phyloP scores from a whole-genome alignment of 1,140 invertebrate genomes.

The Aphaenogaster rudis region DNA sequence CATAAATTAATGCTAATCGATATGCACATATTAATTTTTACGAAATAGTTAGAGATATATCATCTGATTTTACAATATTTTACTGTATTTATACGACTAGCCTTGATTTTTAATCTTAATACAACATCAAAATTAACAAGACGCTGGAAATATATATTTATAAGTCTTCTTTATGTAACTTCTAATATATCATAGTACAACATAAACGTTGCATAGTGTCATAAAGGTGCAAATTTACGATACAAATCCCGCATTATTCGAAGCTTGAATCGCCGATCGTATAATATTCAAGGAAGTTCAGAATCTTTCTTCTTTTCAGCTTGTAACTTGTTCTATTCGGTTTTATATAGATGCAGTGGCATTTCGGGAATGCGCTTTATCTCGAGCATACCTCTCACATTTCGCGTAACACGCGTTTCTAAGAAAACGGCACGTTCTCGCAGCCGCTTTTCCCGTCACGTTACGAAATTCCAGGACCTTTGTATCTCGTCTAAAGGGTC shows the following conservation, averaged over 20 bases:
- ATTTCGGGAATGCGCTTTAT: not conserved
- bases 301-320: not conserved
- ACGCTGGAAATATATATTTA: slow-evolving; percentile 11
- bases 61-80: slow-evolving; percentile 12
- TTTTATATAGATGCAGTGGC: not conserved
- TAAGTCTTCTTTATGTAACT: not conserved
- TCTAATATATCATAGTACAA: not conserved
- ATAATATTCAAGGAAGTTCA: not conserved
- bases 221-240: slow-evolving; percentile 53
- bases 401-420: not conserved
- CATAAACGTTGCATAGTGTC: not conserved
- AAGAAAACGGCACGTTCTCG: slow-evolving; percentile 1
- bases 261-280: not conserved
- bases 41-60: slow-evolving; percentile 24
- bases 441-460: slow-evolving; percentile 46
- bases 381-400: not conserved
- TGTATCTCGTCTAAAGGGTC: not conserved
- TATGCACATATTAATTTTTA: not conserved
- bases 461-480: slow-evolving; percentile 70
- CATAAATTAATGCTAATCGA: slow-evolving; percentile 40
- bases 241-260: not conserved
- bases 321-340: not conserved
- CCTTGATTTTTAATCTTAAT: slow-evolving; percentile 35
- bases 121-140: slow-evolving; percentile 59
- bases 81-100: slow-evolving; percentile 31